Evolutionary conservation across 2,797 vertebrate genomes (phyloP).

Genomic region (Ceyx erithaca): DNA sequence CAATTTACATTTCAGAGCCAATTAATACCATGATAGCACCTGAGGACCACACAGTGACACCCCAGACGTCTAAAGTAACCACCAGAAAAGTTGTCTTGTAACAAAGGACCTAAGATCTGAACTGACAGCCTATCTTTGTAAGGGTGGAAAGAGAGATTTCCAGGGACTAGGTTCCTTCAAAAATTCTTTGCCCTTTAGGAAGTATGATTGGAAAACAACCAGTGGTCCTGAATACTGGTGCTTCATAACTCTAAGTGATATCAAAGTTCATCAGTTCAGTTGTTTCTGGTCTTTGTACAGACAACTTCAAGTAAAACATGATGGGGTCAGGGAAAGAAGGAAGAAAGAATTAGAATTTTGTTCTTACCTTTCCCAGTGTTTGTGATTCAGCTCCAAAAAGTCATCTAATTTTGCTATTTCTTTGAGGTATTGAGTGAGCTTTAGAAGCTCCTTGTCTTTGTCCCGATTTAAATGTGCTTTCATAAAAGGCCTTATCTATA

Average conservation of each 20-base stretch:
- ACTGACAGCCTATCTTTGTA: background rate
- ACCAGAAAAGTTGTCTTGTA: background rate
- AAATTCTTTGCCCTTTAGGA: background rate
- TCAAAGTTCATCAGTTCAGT: background rate
- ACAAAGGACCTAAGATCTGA: background rate
- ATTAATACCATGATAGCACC: background rate
- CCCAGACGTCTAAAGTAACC: background rate
- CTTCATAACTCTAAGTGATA: background rate
- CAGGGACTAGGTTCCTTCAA: background rate
- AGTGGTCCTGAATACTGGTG: background rate
- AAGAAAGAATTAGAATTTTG: background rate
- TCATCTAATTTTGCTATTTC: slow-evolving; percentile 97
- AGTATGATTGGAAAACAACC: background rate
- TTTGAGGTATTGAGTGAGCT: slow-evolving; percentile 97
- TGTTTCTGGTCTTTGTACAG: background rate
- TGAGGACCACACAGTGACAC: background rate
- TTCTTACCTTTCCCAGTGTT: slow-evolving; percentile 97
- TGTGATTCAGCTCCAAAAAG: slow-evolving; percentile 95
- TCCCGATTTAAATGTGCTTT: slow-evolving; percentile 98
- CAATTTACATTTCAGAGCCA: background rate
- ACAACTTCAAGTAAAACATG: background rate
- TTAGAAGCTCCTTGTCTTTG: slow-evolving; percentile 96
- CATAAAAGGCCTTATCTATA: slow-evolving; percentile 97
- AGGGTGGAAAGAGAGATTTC: background rate
- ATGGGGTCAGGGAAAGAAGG: background rate